Conservation (phyloP, 2,113 vertebrate species). For the Petrocephalus microphthalmus region DNA sequence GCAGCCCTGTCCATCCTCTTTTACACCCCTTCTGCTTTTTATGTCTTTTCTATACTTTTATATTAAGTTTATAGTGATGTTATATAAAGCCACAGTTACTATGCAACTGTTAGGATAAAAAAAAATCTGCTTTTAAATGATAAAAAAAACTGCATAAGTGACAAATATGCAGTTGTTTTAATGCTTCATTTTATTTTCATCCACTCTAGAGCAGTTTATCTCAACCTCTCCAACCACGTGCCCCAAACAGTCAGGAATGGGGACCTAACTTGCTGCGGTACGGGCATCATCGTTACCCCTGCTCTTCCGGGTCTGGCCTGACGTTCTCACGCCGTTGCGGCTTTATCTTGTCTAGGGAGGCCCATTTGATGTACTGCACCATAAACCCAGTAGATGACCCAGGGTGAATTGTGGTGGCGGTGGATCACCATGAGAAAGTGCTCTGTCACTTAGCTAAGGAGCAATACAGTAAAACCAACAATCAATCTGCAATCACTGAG, state of each 20-base stretch:
- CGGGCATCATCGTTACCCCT: background rate
- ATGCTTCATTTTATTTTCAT: background rate
- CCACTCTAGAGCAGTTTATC: background rate
- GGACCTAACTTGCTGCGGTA: background rate
- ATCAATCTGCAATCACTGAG: background rate
- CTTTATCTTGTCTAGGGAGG: background rate
- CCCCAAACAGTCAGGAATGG: too few relatives aligned
- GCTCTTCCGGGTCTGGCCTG: background rate
- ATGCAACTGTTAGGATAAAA: background rate
- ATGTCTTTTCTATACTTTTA: background rate
- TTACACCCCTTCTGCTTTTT: background rate
- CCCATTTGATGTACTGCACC: background rate
- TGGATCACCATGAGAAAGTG: background rate
- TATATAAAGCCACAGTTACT: background rate
- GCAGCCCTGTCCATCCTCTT: too few relatives aligned
- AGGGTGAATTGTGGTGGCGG: background rate
- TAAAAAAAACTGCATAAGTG: too few relatives aligned
- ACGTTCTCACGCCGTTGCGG: background rate
- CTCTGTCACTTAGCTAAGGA: background rate
- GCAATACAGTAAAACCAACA: background rate
- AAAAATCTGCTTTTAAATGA: too few relatives aligned
- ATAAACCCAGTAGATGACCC: background rate
- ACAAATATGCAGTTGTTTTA: background rate
- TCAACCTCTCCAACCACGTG: background rate
- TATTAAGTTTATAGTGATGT: background rate